Percentiles rank a stretch among this genome's conserved stretches.
phyloP scores from a whole-genome alignment of 1,140 invertebrate genomes.

The Piezodorus guildinii region DNA sequence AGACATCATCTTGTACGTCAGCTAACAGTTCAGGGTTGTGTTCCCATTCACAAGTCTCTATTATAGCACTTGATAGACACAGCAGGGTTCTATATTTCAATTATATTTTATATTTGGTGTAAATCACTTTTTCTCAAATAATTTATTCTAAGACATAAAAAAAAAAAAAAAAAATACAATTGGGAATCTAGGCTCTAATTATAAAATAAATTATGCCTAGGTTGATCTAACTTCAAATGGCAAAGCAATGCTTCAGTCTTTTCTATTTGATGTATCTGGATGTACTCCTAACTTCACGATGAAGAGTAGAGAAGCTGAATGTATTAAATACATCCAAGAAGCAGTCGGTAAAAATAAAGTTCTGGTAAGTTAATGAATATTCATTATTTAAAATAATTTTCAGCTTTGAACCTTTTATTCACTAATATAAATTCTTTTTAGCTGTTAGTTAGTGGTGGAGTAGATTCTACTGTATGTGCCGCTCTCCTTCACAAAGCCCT shows the following conservation, averaged over 20 bases:
- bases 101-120: too few species aligned
- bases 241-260: constrained; percentile 84
- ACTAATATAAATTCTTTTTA: constrained; percentile 33
- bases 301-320: constrained; percentile 74
- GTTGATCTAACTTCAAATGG: constrained; percentile 91
- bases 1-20: too few species aligned
- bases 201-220: constrained; percentile 31
- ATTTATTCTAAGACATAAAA: too few species aligned
- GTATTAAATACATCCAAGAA: constrained; percentile 85
- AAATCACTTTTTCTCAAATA: too few species aligned
- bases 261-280: constrained; percentile 82
- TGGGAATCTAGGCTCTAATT: too few species aligned
- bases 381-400: not conserved
- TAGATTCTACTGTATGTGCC: constrained; percentile 97
- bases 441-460: constrained; percentile 90
- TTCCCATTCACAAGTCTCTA: too few species aligned
- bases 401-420: too few species aligned
- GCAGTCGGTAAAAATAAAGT: constrained; percentile 87
- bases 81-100: too few species aligned
- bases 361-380: constrained; percentile 49
- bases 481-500: constrained; percentile 85
- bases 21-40: too few species aligned
- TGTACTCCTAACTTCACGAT: constrained; percentile 82
- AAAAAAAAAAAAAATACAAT: too few species aligned
- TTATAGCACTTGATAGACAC: too few species aligned